A percentile compares a stretch with the other conserved stretches of the same genome.
Conservation (phyloP, 2,888 invertebrate species). For the Lycia hirtaria region DNA sequence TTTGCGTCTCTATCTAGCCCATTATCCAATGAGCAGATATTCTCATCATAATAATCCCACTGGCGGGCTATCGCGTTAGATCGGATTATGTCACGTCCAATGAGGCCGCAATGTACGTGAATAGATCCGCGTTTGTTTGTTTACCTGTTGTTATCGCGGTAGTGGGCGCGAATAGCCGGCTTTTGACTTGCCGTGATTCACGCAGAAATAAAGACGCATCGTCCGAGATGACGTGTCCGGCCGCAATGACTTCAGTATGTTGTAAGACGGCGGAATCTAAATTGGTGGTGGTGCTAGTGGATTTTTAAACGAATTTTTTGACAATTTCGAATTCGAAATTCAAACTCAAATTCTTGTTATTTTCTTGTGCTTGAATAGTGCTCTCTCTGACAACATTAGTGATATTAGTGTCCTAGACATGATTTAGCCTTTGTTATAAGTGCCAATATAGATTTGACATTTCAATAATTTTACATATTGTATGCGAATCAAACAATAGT, state of each 20-base stretch:
- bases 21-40: constrained; percentile 24
- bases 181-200: constrained; percentile 42
- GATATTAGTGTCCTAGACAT: neutral
- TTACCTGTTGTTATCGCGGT: constrained; percentile 53
- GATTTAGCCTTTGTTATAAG: neutral
- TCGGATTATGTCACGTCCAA: constrained; percentile 38
- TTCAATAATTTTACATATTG: neutral
- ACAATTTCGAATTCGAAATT: neutral
- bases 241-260: constrained; percentile 10
- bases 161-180: constrained; percentile 51
- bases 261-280: neutral
- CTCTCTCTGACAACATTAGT: too few relatives aligned
- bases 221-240: neutral
- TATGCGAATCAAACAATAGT: constrained; percentile 3
- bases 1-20: neutral
- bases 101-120: constrained; percentile 40
- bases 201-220: constrained; percentile 16
- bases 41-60: constrained; percentile 35
- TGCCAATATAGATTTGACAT: neutral
- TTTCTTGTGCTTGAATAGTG: too few relatives aligned
- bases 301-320: neutral
- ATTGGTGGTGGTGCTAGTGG: neutral
- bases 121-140: constrained; percentile 54
- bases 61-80: constrained; percentile 28
- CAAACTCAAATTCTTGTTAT: neutral